A percentile compares a stretch with the other conserved stretches of the same genome.
Conservation (phyloP, 2,113 vertebrate genomes). For the Pelodiscus sinensis region DNA sequence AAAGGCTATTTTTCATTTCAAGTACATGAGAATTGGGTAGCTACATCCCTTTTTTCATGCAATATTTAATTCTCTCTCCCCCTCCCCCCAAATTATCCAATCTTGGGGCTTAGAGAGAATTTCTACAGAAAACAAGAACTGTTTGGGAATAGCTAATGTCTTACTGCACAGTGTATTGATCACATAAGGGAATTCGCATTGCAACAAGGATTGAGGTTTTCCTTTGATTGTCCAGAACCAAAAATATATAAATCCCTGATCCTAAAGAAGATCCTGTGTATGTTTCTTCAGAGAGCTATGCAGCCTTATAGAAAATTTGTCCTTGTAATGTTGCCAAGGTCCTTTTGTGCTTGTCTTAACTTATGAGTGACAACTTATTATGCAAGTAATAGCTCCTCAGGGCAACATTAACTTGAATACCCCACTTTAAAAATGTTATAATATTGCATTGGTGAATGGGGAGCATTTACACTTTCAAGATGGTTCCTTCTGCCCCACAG, state of each 20-base stretch:
- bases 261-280: neutral
- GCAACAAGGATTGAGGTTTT: neutral
- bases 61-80: neutral
- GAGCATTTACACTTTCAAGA: neutral
- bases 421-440: neutral
- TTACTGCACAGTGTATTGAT: neutral
- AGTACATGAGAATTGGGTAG: neutral
- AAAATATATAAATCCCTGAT: neutral
- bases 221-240: neutral
- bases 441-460: neutral
- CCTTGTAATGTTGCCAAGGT: neutral
- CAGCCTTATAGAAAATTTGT: neutral
- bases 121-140: neutral
- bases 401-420: neutral
- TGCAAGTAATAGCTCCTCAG: neutral
- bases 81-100: neutral
- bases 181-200: neutral
- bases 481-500: neutral
- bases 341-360: slow-evolving; percentile 16
- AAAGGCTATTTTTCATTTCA: neutral
- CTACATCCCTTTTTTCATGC: neutral
- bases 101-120: neutral
- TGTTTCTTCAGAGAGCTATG: neutral
- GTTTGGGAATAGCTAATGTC: neutral
- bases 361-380: slow-evolving; percentile 1